phyloP scores from a whole-genome alignment of 2,888 invertebrate species.

The Ecdyonurus torrentis region DNA sequence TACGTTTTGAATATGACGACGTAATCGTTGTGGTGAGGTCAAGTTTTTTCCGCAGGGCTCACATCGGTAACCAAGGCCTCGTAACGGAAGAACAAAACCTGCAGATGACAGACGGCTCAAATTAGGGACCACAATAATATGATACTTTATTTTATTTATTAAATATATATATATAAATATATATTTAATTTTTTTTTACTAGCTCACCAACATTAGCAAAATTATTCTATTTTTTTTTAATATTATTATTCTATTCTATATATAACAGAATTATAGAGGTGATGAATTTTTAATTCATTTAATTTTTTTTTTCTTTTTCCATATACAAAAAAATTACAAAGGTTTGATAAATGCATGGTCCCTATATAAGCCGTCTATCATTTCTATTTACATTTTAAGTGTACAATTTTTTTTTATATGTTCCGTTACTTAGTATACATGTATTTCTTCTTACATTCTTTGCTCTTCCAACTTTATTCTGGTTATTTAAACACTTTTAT shows the following conservation, averaged over 20 bases:
- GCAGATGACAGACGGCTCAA: background rate
- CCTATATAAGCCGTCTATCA: background rate
- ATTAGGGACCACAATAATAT: constrained; percentile 1
- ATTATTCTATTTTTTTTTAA: background rate
- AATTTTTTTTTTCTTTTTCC: background rate
- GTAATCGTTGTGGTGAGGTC: constrained; percentile 36
- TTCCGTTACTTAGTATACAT: too few species aligned
- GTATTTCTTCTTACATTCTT: background rate
- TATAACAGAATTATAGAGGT: too few species aligned
- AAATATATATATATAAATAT: too few species aligned
- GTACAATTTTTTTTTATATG: background rate
- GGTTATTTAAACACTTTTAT: too few species aligned
- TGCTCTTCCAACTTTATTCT: too few species aligned
- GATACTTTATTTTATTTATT: background rate
- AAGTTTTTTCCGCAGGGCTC: constrained; percentile 84
- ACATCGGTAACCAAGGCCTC: constrained; percentile 35
- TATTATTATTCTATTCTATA: too few species aligned
- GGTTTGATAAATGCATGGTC: background rate
- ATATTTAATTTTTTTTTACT: background rate
- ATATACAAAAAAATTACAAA: background rate
- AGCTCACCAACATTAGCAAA: background rate
- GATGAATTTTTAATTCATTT: too few species aligned
- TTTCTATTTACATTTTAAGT: background rate
- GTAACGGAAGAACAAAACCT: background rate
- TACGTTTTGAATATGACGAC: constrained; percentile 15